Percentiles rank a stretch among this genome's conserved stretches.
Conservation (phyloP, 2,888 invertebrate species). For the Conus canariensis region DNA sequence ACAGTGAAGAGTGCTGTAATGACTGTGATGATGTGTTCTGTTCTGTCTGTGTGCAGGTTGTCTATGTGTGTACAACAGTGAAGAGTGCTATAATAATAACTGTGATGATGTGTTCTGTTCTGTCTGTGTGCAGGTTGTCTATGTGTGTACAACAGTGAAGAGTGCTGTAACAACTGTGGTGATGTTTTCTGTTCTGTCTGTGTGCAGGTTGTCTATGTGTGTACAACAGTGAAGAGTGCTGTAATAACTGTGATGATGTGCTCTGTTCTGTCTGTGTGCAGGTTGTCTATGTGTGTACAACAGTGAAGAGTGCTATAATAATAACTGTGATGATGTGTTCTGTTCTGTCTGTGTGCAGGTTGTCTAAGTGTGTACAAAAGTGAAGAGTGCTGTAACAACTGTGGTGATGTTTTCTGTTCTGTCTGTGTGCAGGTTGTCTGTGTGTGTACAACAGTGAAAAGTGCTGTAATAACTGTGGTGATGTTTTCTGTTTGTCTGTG, state of each 20-base stretch:
- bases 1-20: too few species aligned
- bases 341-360: not conserved
- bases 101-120: not conserved
- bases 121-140: not conserved
- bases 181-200: not conserved
- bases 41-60: not conserved
- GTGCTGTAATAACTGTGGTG: not conserved
- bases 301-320: not conserved
- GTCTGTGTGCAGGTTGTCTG: not conserved
- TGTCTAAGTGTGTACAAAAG: not conserved
- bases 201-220: not conserved
- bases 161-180: not conserved
- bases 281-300: not conserved
- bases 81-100: not conserved
- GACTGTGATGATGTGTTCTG: not conserved
- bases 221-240: not conserved
- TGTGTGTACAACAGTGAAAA: slow-evolving; percentile 5
- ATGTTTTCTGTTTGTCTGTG: not conserved
- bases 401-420: not conserved
- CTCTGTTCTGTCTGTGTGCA: not conserved
- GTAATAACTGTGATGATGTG: not conserved
- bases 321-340: too few species aligned
- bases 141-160: not conserved
- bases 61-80: not conserved
- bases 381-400: not conserved